Evolutionary conservation across 2,113 vertebrate species (phyloP), one percentile per base, ranked within the genome.

Genomic region (Recurvirostra avosetta): DNA sequence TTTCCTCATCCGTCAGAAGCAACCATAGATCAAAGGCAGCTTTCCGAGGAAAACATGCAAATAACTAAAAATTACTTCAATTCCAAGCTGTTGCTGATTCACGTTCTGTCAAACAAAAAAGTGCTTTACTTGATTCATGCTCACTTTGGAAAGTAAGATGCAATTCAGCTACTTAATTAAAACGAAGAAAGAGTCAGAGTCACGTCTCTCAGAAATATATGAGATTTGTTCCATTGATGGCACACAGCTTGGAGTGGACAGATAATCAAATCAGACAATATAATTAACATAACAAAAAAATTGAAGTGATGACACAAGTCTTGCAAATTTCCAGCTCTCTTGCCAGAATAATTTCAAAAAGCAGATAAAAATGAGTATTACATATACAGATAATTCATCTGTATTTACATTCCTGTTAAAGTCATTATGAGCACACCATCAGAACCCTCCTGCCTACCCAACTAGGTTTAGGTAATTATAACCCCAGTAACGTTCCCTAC

Each of bases 51-150:
- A 81, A 95, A 92, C 49, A 75, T 23, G 47, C 71, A 91, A 96
- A 73, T 66, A 80, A 79, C 55, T 83, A 71, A 87, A 93, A 85
- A 61, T 65, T 77, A 91, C 50, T 86, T 66, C 65, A 59, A 38
- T 93, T 95, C 40, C 79, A 93, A 91, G 61, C 52, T 82, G 88
- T 34, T 93, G 40, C 58, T 75, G 61, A 95, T 67, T 92, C 84
- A 84, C 11, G 1, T 71, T 62, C 61, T 85, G 82, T 63, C 70
- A 88, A 92, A 92, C 26, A 84, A 83, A 88, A 50, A 87, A 61
- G 43, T 47, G 34, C 4, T 90, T 87, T 81, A 43, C 34, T 93
- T 88, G 70, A 74, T 84, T 94, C 62, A 88, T 41, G 22, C 75
- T 78, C 79, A 66, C 32, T 88, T 77, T 40, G 43, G 45, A 52